Percentiles rank a stretch among this genome's conserved stretches.
These are phyloP conservation scores for Pardalotus punctatus DNA, from an alignment of 2,113 vertebrate genomes.

Conservation along the genomic window DNA sequence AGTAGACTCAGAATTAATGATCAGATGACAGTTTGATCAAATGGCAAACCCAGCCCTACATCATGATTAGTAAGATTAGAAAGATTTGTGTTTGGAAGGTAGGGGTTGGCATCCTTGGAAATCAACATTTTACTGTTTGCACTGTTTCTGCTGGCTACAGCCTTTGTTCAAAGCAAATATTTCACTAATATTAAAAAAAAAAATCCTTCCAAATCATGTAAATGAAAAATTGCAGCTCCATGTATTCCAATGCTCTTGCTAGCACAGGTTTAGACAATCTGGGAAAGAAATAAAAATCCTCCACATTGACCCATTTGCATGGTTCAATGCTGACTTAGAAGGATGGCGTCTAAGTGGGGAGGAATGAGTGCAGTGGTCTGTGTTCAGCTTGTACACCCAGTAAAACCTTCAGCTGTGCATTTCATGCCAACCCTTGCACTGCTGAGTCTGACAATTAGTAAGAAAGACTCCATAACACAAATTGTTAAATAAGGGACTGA, in stretches of 20 bases:
- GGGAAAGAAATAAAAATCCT: background rate
- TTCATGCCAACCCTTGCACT: background rate
- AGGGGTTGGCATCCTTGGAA: constrained; percentile 51
- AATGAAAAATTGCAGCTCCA: background rate
- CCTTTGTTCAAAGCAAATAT: background rate
- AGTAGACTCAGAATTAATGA: background rate
- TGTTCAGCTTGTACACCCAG: background rate
- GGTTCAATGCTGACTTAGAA: background rate
- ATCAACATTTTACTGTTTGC: constrained; percentile 28
- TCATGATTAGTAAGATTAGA: constrained; percentile 45
- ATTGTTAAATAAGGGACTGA: background rate
- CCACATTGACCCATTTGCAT: background rate
- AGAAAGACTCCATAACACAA: fast-evolving
- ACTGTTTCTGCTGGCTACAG: background rate
- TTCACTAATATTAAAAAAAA: background rate
- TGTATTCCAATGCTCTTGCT: background rate
- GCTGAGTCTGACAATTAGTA: fast-evolving
- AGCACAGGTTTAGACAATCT: background rate
- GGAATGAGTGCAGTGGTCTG: background rate
- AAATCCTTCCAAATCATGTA: background rate
- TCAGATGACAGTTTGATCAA: constrained; percentile 24
- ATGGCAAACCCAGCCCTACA: background rate
- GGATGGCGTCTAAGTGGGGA: background rate
- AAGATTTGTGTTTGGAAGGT: background rate
- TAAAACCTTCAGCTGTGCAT: background rate